A percentile compares a stretch with the other conserved stretches of the same genome.
Conservation (phyloP, 2,113 vertebrate species). For the Odocoileus hemionus region DNA sequence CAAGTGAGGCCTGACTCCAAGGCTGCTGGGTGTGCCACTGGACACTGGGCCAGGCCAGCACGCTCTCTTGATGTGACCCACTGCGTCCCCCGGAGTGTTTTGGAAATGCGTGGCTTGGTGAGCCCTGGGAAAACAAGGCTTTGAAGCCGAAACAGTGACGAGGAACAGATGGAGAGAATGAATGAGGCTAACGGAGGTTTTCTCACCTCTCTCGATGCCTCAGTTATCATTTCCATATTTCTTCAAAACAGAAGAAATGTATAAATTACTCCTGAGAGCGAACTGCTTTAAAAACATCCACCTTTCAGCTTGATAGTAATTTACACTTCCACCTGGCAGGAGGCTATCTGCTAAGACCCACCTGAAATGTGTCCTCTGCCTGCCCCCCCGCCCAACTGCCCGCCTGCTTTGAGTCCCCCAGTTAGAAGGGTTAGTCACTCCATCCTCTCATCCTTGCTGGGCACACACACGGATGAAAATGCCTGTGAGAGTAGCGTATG, state of each 20-base stretch:
- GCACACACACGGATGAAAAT: background rate
- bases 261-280: conserved; percentile 41
- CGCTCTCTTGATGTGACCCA: background rate
- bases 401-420: background rate
- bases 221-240: conserved; percentile 54
- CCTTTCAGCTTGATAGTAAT: conserved; percentile 16
- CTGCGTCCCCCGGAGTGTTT: background rate
- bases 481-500: accelerated
- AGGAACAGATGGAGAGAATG: background rate
- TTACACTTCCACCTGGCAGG: background rate
- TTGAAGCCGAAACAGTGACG: accelerated
- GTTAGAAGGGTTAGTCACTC: background rate
- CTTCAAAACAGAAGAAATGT: conserved; percentile 23
- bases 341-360: background rate
- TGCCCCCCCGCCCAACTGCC: no score
- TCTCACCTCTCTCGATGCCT: background rate
- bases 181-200: background rate
- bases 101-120: background rate
- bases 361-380: background rate
- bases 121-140: background rate
- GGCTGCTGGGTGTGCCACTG: accelerated
- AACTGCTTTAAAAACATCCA: conserved; percentile 33
- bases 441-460: background rate
- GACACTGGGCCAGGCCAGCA: accelerated
- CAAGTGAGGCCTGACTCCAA: background rate